Percentiles rank a stretch among this genome's conserved stretches.
Conservation (phyloP, 2,888 invertebrate species). For the Tromatobia lineatoria region DNA sequence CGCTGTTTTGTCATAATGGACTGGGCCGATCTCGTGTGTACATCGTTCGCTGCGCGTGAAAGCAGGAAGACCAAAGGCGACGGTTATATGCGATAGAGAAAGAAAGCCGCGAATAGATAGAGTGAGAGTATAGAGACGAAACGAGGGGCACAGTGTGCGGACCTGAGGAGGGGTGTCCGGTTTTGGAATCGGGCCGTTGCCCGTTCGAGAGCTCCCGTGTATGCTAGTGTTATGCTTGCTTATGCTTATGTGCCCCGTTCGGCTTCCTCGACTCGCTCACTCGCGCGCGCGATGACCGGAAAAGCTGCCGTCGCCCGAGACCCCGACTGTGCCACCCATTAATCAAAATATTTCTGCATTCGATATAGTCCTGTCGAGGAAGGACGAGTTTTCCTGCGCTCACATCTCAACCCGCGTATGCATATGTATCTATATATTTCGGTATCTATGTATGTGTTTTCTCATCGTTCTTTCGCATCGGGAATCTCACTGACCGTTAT, state of each 20-base stretch:
- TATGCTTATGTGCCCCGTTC: conserved; percentile 55
- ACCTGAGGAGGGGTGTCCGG: conserved; percentile 73
- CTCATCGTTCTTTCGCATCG: conserved; percentile 48
- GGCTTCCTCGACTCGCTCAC: conserved; percentile 35
- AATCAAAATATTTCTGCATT: conserved; percentile 76
- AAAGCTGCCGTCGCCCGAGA: conserved; percentile 68
- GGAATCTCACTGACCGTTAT: conserved; percentile 55
- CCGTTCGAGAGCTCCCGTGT: conserved; percentile 59
- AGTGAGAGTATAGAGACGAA: conserved; percentile 24
- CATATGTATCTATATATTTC: no score
- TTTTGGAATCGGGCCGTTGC: conserved; percentile 78
- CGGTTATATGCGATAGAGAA: conserved; percentile 25
- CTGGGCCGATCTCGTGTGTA: conserved; percentile 37
- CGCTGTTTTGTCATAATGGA: conserved; percentile 66
- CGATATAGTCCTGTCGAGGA: conserved; percentile 53
- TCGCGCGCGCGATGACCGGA: conserved; percentile 71
- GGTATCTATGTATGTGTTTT: conserved; percentile 6
- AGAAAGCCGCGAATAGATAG: conserved; percentile 37
- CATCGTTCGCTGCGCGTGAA: conserved; percentile 29
- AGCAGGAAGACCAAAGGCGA: conserved; percentile 30
- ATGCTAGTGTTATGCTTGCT: conserved; percentile 46
- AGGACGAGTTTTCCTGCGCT: conserved; percentile 60
- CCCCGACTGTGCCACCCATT: conserved; percentile 68
- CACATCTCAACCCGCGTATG: background rate
- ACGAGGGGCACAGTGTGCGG: conserved; percentile 51